A percentile compares a stretch with the other conserved stretches of the same genome.
Evolutionary conservation across 2,113 vertebrate genomes (phyloP).

Genomic region (Oriolus oriolus): DNA sequence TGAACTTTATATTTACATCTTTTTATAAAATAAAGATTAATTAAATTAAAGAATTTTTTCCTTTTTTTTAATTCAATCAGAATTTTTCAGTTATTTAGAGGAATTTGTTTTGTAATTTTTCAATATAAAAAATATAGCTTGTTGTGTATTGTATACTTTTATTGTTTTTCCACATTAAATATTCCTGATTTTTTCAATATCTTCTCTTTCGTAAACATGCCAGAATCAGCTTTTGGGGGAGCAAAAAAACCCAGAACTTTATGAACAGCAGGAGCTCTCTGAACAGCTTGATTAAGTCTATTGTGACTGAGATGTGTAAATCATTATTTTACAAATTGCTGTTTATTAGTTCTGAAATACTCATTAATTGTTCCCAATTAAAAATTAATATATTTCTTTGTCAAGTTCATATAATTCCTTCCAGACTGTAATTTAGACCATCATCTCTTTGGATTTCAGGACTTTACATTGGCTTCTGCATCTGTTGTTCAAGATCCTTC

Average conservation of each 20-base stretch:
- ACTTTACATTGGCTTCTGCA: neutral
- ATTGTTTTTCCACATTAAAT: neutral
- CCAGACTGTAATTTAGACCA: neutral
- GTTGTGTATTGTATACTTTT: neutral
- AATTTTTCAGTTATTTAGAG: neutral
- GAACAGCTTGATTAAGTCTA: neutral
- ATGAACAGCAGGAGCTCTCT: neutral
- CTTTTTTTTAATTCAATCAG: neutral
- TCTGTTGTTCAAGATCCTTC: neutral
- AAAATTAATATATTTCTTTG: neutral
- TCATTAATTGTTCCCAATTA: neutral
- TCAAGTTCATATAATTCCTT: neutral
- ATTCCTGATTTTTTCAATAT: neutral
- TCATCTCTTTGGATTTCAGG: neutral
- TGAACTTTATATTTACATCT: neutral
- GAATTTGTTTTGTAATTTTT: neutral
- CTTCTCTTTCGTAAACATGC: neutral
- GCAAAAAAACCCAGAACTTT: neutral
- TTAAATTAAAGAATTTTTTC: neutral
- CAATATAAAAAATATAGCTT: neutral
- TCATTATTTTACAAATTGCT: neutral
- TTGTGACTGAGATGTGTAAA: neutral
- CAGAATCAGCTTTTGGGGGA: neutral
- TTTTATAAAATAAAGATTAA: neutral
- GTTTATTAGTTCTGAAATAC: slow-evolving; percentile 1